These are phyloP conservation scores for Octodonta nipae DNA, from an alignment of 2,888 invertebrate genomes.

Conservation along the genomic window DNA sequence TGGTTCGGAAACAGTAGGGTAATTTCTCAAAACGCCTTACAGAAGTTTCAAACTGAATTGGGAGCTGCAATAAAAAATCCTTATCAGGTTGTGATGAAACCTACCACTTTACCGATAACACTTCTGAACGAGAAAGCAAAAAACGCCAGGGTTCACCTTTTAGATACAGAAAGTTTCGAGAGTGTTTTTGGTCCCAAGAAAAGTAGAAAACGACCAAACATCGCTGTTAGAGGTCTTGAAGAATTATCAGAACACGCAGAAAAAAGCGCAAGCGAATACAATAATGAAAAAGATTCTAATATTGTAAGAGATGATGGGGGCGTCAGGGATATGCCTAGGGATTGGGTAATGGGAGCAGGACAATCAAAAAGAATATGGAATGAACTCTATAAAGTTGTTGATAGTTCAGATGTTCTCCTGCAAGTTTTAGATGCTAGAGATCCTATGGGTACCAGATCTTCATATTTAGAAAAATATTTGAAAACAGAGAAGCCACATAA, in stretches of 20 bases:
- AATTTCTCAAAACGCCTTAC: constrained; percentile 78
- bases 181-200: constrained; percentile 92
- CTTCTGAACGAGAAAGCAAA: constrained; percentile 84
- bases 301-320: constrained; percentile 70
- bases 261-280: constrained; percentile 62
- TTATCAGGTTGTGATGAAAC: constrained; percentile 94
- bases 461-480: constrained; percentile 82
- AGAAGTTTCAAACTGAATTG: constrained; percentile 87
- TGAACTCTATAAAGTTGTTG: constrained; percentile 96
- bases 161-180: constrained; percentile 90
- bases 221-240: constrained; percentile 61
- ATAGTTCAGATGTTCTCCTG: constrained; percentile 92
- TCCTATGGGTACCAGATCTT: constrained; percentile 89
- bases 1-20: constrained; percentile 99
- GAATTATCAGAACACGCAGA: constrained; percentile 63
- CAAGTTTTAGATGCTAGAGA: constrained; percentile 95
- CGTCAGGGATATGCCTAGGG: constrained; percentile 65
- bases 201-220: constrained; percentile 77
- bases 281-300: constrained; percentile 69
- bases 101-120: constrained; percentile 86
- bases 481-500: constrained; percentile 92
- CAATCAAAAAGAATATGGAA: constrained; percentile 97
- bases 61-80: constrained; percentile 90
- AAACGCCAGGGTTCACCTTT: constrained; percentile 79
- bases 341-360: constrained; percentile 91